Conservation (phyloP, 2,888 invertebrate species). For the Drosophila paranaensis region DNA sequence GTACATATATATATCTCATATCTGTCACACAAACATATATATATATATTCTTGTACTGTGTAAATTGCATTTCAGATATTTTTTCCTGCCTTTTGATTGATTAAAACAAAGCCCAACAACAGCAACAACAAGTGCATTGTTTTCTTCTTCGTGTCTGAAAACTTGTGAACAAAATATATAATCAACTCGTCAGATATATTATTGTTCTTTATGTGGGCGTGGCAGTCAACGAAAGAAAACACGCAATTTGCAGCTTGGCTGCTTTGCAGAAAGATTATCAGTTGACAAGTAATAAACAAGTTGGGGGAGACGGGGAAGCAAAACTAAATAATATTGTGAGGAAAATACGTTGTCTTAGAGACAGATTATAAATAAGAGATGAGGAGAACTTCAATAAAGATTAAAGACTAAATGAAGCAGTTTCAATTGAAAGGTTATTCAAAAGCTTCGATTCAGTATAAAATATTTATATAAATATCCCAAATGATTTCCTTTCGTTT, state of each 20-base stretch:
- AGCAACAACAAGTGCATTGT: conserved; percentile 28
- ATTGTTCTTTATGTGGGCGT: conserved; percentile 6
- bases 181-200: not conserved
- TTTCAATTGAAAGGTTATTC: not conserved
- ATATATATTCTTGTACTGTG: conserved; percentile 17
- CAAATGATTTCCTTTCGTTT: no score
- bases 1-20: conserved; percentile 27
- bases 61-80: conserved; percentile 26
- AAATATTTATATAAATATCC: no score
- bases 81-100: conserved; percentile 44
- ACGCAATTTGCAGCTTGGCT: conserved; percentile 5
- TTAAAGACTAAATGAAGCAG: not conserved
- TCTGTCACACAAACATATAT: conserved; percentile 25
- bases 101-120: conserved; percentile 40
- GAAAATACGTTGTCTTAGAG: not conserved
- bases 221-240: conserved; percentile 7
- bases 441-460: no score
- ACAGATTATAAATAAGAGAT: not conserved
- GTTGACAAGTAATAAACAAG: conserved; percentile 32
- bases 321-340: not conserved
- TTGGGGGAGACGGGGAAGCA: not conserved
- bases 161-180: conserved; percentile 8
- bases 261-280: conserved; percentile 9
- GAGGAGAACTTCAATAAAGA: not conserved
- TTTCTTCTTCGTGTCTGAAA: conserved; percentile 16